Conservation (phyloP, 2,797 vertebrate species). For the Vespertilio murinus region DNA sequence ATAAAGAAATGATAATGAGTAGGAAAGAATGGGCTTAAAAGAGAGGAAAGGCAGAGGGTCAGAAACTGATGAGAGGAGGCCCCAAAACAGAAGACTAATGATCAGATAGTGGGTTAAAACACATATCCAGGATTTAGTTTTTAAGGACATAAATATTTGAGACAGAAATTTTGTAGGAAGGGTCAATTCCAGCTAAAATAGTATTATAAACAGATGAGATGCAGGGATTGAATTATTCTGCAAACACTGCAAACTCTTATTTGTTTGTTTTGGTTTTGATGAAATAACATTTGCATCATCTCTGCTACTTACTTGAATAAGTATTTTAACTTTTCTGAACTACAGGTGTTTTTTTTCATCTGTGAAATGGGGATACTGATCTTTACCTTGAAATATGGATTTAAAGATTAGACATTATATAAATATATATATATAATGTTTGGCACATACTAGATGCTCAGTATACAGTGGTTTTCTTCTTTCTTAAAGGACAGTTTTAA, state of each 20-base stretch:
- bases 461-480: background rate
- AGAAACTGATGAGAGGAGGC: background rate
- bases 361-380: background rate
- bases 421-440: background rate
- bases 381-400: background rate
- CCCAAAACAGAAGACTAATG: background rate
- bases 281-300: background rate
- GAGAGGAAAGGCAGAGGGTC: background rate
- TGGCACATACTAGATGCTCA: background rate
- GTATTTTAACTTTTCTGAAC: background rate
- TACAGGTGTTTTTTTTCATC: background rate
- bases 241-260: background rate
- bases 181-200: background rate
- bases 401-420: background rate
- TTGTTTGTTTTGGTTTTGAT: background rate
- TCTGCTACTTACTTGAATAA: background rate
- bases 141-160: background rate
- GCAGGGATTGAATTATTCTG: background rate
- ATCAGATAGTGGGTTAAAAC: background rate
- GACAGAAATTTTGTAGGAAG: background rate
- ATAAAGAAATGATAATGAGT: background rate
- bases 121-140: background rate
- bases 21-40: background rate
- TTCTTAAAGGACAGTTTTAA: background rate
- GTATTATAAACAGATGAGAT: background rate